phyloP scores from a whole-genome alignment of 2,113 vertebrate genomes.

The Girardinichthys multiradiatus region DNA sequence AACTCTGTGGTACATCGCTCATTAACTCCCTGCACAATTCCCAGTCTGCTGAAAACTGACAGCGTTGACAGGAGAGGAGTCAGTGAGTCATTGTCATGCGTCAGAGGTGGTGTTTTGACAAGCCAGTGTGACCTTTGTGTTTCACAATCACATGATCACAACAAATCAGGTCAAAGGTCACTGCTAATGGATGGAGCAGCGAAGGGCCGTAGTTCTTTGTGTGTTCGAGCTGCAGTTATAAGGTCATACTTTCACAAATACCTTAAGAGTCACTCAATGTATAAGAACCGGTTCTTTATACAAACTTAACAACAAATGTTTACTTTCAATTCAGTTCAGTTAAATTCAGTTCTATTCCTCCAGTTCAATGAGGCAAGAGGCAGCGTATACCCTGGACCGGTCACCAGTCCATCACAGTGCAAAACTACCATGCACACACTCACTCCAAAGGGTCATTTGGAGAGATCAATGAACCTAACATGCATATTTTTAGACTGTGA shows the following conservation, averaged over 20 bases:
- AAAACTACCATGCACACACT: too few relatives aligned
- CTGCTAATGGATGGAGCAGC: constrained; percentile 71
- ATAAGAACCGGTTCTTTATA: constrained; percentile 22
- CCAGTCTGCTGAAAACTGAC: not conserved
- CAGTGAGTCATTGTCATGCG: constrained; percentile 51
- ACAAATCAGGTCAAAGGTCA: constrained; percentile 73
- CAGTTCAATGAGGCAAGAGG: too few relatives aligned
- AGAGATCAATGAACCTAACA: too few relatives aligned
- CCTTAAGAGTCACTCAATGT: constrained; percentile 28
- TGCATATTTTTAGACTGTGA: too few relatives aligned
- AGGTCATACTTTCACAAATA: constrained; percentile 12
- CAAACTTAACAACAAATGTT: not conserved
- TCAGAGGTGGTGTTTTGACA: constrained; percentile 71
- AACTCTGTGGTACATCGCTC: not conserved
- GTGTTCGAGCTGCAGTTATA: constrained; percentile 6
- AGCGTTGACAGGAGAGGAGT: constrained; percentile 11
- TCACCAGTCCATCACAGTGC: not conserved
- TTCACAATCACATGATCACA: constrained; percentile 76
- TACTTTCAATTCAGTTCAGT: not conserved
- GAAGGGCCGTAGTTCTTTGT: constrained; percentile 52
- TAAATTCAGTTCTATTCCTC: not conserved
- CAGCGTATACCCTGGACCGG: too few relatives aligned
- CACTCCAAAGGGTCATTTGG: too few relatives aligned
- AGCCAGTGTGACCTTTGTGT: constrained; percentile 64
- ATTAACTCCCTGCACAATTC: not conserved